Evolutionary conservation across 1,140 invertebrate genomes (phyloP).

Genomic region (Brachionus plicatilis): DNA sequence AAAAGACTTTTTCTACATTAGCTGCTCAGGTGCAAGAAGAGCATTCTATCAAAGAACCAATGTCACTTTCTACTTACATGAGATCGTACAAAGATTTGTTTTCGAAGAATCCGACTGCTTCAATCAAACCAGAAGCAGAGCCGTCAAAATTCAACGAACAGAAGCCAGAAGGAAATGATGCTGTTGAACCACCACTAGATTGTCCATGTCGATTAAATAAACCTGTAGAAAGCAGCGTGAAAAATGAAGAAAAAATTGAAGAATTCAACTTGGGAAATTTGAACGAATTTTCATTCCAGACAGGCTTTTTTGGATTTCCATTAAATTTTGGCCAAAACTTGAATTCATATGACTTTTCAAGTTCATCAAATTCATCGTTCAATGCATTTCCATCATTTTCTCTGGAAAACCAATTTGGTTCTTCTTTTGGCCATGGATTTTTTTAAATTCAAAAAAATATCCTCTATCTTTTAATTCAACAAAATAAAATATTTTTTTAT

Average conservation of each 20-base stretch:
- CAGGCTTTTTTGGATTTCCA: background rate
- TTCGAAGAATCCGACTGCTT: background rate
- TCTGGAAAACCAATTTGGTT: background rate
- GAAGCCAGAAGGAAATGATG: background rate
- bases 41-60: background rate
- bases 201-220: background rate
- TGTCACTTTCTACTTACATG: background rate
- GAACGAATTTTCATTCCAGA: background rate
- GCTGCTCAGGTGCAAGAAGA: background rate
- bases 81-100: background rate
- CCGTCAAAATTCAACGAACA: background rate
- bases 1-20: background rate
- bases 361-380: background rate
- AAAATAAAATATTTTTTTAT: background rate
- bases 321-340: background rate
- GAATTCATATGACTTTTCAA: background rate
- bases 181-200: background rate
- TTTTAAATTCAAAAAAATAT: background rate
- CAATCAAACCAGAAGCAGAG: background rate
- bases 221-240: background rate
- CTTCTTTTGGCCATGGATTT: background rate
- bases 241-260: background rate
- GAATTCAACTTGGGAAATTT: background rate
- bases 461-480: background rate
- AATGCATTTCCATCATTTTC: background rate